Percentiles rank a stretch among this genome's conserved stretches.
Conservation (phyloP, 1,140 invertebrate species). For the Drosophila asahinai region DNA sequence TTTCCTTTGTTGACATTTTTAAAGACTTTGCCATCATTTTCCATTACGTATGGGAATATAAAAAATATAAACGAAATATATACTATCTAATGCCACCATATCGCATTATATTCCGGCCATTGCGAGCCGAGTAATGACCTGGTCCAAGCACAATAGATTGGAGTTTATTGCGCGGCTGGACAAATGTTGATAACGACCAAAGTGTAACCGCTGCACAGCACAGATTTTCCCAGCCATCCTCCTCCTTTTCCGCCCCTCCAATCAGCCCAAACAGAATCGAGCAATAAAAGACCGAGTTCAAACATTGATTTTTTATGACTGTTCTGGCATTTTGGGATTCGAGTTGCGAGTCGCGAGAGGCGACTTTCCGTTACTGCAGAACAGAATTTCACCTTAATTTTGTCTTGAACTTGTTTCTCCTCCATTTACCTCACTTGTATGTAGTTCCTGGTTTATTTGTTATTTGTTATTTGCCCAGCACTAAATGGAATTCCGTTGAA, state of each 20-base stretch:
- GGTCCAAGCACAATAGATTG: slow-evolving; percentile 40
- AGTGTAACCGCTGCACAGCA: slow-evolving; percentile 6
- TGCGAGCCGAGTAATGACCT: slow-evolving; percentile 34
- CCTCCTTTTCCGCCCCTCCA: neutral
- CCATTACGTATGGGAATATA: slow-evolving; percentile 1
- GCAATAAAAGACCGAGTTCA: slow-evolving; percentile 51
- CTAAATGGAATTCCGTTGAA: slow-evolving; percentile 55
- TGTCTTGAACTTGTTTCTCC: slow-evolving; percentile 44
- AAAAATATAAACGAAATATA: neutral
- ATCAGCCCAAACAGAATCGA: slow-evolving; percentile 34
- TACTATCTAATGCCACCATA: slow-evolving; percentile 10
- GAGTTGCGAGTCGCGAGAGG: neutral
- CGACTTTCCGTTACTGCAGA: slow-evolving; percentile 31
- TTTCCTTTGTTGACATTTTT: slow-evolving; percentile 1
- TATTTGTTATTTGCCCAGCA: slow-evolving; percentile 51
- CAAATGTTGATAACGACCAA: slow-evolving; percentile 52
- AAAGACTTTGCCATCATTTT: neutral
- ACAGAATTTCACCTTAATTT: slow-evolving; percentile 49
- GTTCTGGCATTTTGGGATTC: slow-evolving; percentile 11
- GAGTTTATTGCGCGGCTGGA: slow-evolving; percentile 49
- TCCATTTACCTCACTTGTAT: slow-evolving; percentile 24
- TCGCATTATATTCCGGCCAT: slow-evolving; percentile 3
- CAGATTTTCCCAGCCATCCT: slow-evolving; percentile 6
- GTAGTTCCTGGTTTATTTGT: slow-evolving; percentile 25
- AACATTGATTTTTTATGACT: slow-evolving; percentile 55